Percentiles rank a stretch among this genome's conserved stretches.
phyloP scores from a whole-genome alignment of 2,797 vertebrate species.

The Enoplosus armatus region DNA sequence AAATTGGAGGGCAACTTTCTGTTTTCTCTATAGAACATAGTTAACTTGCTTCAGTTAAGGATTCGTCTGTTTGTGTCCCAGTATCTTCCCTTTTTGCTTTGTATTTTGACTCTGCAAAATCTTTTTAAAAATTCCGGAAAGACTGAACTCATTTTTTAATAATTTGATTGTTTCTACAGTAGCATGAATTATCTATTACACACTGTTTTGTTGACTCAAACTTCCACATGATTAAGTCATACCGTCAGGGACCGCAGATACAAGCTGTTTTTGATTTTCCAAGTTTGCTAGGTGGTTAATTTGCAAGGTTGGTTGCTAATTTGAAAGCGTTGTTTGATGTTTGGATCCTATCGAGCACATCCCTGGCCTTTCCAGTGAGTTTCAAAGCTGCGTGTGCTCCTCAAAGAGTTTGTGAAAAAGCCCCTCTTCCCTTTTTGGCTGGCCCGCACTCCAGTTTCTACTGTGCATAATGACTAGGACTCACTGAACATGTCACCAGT shows the following conservation, averaged over 20 bases:
- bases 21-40: conserved; percentile 49
- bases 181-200: conserved; percentile 76
- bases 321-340: conserved; percentile 79
- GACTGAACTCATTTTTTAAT: conserved; percentile 49
- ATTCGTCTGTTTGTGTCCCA: conserved; percentile 51
- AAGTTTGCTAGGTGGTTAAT: conserved; percentile 76
- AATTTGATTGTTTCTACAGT: conserved; percentile 55
- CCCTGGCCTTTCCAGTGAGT: conserved; percentile 61
- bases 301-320: conserved; percentile 75
- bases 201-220: conserved; percentile 76
- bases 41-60: conserved; percentile 56
- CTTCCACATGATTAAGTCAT: conserved; percentile 77
- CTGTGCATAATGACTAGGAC: conserved; percentile 76
- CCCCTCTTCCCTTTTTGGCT: conserved; percentile 59
- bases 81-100: conserved; percentile 25
- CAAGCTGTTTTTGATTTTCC: conserved; percentile 70
- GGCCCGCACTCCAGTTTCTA: conserved; percentile 72
- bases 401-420: conserved; percentile 69
- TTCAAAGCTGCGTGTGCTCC: conserved; percentile 72
- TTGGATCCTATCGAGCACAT: conserved; percentile 53
- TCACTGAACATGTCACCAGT: conserved; percentile 64
- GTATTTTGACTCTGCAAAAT: conserved; percentile 21
- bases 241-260: conserved; percentile 56
- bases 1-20: conserved; percentile 65
- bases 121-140: conserved; percentile 47